Percentiles rank a stretch among this genome's conserved stretches.
These are phyloP conservation scores for Scaptomyza pallida DNA, from an alignment of 1,140 invertebrate species.

Conservation along the genomic window DNA sequence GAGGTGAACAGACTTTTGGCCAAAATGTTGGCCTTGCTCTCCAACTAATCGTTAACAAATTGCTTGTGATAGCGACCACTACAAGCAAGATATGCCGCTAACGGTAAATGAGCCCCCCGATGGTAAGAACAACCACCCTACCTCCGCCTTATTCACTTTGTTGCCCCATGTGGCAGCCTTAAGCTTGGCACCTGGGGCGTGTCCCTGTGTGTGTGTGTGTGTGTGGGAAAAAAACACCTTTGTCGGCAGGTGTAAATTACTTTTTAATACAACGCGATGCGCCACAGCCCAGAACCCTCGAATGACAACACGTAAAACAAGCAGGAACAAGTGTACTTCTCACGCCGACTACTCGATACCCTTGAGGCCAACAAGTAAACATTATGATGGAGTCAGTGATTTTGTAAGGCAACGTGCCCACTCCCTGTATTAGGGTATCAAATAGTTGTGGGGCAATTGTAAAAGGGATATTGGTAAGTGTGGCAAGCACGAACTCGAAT, in stretches of 20 bases:
- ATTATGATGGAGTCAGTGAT: neutral
- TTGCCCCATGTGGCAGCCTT: conserved; percentile 5
- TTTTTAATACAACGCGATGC: conserved; percentile 67
- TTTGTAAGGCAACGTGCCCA: neutral
- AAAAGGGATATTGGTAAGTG: conserved; percentile 3
- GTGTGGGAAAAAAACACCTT: conserved; percentile 47
- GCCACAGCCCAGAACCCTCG: conserved; percentile 34
- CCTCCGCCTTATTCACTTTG: neutral
- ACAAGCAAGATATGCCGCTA: conserved; percentile 44
- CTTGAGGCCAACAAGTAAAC: conserved; percentile 13
- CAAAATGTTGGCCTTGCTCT: conserved; percentile 50
- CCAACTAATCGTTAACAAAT: conserved; percentile 78
- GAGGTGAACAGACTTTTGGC: conserved; percentile 14
- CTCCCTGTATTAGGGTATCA: neutral
- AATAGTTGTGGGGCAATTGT: conserved; percentile 9
- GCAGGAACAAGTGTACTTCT: neutral
- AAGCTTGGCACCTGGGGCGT: conserved; percentile 14
- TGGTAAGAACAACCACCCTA: neutral
- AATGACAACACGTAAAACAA: conserved; percentile 43
- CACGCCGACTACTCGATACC: neutral
- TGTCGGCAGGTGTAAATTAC: conserved; percentile 74
- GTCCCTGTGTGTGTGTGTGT: conserved; percentile 54
- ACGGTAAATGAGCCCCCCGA: conserved; percentile 39
- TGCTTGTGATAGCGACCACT: conserved; percentile 62
- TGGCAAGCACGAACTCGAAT: conserved; percentile 19